These are phyloP conservation scores for Rhinella marina DNA, from an alignment of 2,797 vertebrate species.

Conservation along the genomic window DNA sequence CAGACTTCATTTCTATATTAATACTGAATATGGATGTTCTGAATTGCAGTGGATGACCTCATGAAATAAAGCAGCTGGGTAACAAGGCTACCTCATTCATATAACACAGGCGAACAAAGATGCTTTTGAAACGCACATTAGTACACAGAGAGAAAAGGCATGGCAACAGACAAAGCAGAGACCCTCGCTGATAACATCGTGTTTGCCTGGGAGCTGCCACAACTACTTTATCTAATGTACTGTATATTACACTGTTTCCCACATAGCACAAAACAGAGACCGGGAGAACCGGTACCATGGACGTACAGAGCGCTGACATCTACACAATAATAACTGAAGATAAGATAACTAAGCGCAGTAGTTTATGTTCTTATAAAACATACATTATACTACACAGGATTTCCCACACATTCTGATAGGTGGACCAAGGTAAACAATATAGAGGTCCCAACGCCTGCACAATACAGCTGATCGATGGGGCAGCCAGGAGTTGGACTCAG, in stretches of 20 bases:
- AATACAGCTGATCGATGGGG: too few relatives aligned
- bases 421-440: too few relatives aligned
- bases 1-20: not conserved
- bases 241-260: not conserved
- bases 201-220: not conserved
- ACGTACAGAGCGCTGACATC: not conserved
- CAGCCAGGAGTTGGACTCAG: too few relatives aligned
- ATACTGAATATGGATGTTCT: not conserved
- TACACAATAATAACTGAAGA: not conserved
- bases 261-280: not conserved
- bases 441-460: too few relatives aligned
- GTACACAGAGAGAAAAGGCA: not conserved
- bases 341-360: not conserved
- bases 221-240: slow-evolving; percentile 7
- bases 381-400: too few relatives aligned
- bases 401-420: too few relatives aligned
- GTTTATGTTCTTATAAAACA: not conserved
- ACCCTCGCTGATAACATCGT: slow-evolving; percentile 27
- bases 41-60: not conserved
- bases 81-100: not conserved
- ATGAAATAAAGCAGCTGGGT: not conserved
- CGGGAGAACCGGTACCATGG: not conserved
- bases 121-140: not conserved
- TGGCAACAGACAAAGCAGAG: slow-evolving; percentile 35
- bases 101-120: slow-evolving; percentile 5